phyloP scores from a whole-genome alignment of 53 echinoderm and acorn worm species.

The Paracentrotus lividus region DNA sequence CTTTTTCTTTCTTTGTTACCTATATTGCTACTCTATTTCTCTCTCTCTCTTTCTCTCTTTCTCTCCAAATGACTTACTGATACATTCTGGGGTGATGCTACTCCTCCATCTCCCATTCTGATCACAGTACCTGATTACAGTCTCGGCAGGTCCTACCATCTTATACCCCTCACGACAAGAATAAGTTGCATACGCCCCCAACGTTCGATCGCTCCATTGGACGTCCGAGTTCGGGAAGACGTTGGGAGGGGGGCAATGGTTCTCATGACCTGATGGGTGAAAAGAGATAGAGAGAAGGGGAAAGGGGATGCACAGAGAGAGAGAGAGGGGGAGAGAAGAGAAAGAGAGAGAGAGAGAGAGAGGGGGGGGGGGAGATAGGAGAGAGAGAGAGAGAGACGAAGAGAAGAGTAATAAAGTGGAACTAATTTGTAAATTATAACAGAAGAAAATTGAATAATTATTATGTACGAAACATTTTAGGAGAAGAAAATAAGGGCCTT shows the following conservation, averaged over 20 bases:
- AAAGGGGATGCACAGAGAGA: not conserved
- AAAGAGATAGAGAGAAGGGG: not conserved
- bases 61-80: not conserved
- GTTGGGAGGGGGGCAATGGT: not conserved
- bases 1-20: too few species aligned
- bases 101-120: constrained; percentile 15
- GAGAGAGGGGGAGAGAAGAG: not conserved
- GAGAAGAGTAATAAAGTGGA: too few species aligned
- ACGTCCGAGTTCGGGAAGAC: constrained; percentile 18
- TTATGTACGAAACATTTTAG: too few species aligned
- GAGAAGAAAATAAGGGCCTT: too few species aligned
- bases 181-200: constrained; percentile 55
- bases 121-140: not conserved
- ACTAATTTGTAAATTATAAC: too few species aligned
- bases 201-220: constrained; percentile 48
- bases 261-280: not conserved
- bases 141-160: not conserved
- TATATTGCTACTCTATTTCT: too few species aligned
- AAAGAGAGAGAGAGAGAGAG: not conserved
- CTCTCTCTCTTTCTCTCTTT: not conserved
- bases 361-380: not conserved
- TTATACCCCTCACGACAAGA: constrained; percentile 1
- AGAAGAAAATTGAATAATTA: too few species aligned
- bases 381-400: not conserved
- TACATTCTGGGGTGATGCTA: constrained; percentile 2